Percentiles rank a stretch among this genome's conserved stretches.
These are phyloP conservation scores for Luidia sarsii DNA, from an alignment of 53 echinoderm and acorn worm species.

Conservation along the genomic window DNA sequence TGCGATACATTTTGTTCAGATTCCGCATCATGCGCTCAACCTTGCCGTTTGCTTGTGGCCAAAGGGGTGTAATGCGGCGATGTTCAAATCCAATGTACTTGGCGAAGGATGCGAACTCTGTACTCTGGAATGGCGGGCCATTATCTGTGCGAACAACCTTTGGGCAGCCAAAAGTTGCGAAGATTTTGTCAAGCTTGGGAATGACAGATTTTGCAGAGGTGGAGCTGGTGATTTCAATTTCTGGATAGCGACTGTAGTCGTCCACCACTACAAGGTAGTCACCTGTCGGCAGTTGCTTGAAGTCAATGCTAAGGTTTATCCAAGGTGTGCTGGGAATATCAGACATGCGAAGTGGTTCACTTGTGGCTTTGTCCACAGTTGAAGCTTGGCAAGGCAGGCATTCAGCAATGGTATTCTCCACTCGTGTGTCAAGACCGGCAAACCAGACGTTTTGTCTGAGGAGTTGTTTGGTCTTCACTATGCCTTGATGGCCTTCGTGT, in stretches of 20 bases:
- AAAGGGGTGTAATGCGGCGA: conserved; percentile 20
- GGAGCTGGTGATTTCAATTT: conserved; percentile 45
- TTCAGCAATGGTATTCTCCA: conserved; percentile 38
- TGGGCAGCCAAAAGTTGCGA: conserved; percentile 35
- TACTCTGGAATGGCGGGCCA: conserved; percentile 52
- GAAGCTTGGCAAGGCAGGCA: conserved; percentile 73
- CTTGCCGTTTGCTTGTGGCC: conserved; percentile 47
- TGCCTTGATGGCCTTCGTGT: conserved; percentile 81
- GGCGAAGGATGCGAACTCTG: conserved; percentile 32
- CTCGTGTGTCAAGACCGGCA: conserved; percentile 60
- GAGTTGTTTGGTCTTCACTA: conserved; percentile 65
- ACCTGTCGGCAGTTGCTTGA: conserved; percentile 57
- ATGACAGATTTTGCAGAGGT: conserved; percentile 59
- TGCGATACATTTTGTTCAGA: conserved; percentile 31
- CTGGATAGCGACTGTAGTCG: conserved; percentile 56
- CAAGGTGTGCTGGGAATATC: conserved; percentile 13
- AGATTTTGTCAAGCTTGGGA: conserved; percentile 45
- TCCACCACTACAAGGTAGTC: conserved; percentile 55
- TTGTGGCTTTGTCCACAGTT: conserved; percentile 35
- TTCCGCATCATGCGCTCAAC: conserved; percentile 37
- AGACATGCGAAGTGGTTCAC: conserved; percentile 54
- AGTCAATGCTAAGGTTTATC: conserved; percentile 30
- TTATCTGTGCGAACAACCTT: conserved; percentile 38
- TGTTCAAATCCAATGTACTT: conserved; percentile 50
- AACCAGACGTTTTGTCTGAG: conserved; percentile 76